phyloP scores from a whole-genome alignment of 2,888 invertebrate genomes.

The Coecobrya sp. region DNA sequence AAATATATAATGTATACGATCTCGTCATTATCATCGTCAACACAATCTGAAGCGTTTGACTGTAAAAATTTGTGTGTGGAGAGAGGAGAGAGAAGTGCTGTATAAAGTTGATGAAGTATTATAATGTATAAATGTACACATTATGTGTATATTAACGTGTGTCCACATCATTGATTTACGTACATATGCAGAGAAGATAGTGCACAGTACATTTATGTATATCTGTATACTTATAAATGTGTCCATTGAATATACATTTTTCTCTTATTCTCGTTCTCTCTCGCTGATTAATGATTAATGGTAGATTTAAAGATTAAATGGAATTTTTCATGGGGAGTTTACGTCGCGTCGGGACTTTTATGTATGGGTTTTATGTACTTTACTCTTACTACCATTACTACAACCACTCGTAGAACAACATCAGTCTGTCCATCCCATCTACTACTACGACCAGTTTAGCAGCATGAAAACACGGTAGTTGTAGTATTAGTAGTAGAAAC shows the following conservation, averaged over 20 bases:
- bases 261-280: slow-evolving; percentile 41
- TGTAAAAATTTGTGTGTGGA: slow-evolving; percentile 49
- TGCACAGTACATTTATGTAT: too few relatives aligned
- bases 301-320: slow-evolving; percentile 80
- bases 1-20: not conserved
- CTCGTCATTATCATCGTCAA: not conserved
- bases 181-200: not conserved
- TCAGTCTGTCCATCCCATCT: slow-evolving; percentile 11
- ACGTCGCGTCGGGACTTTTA: slow-evolving; percentile 74
- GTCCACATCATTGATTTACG: slow-evolving; percentile 20
- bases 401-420: slow-evolving; percentile 17
- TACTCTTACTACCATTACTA: slow-evolving; percentile 39
- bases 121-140: too few relatives aligned
- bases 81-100: slow-evolving; percentile 23
- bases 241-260: not conserved
- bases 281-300: slow-evolving; percentile 78
- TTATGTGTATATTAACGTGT: slow-evolving; percentile 28
- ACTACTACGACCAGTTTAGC: slow-evolving; percentile 29
- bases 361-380: slow-evolving; percentile 56
- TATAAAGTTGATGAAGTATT: slow-evolving; percentile 37
- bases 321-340: slow-evolving; percentile 79
- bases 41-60: slow-evolving; percentile 56
- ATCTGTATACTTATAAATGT: not conserved
- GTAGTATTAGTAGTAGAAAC: slow-evolving; percentile 9
- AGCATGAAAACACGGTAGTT: slow-evolving; percentile 6